Evolutionary conservation across 1,140 invertebrate genomes (phyloP), one percentile per base, ranked within the genome.

Genomic region (Drosophila nannoptera): DNA sequence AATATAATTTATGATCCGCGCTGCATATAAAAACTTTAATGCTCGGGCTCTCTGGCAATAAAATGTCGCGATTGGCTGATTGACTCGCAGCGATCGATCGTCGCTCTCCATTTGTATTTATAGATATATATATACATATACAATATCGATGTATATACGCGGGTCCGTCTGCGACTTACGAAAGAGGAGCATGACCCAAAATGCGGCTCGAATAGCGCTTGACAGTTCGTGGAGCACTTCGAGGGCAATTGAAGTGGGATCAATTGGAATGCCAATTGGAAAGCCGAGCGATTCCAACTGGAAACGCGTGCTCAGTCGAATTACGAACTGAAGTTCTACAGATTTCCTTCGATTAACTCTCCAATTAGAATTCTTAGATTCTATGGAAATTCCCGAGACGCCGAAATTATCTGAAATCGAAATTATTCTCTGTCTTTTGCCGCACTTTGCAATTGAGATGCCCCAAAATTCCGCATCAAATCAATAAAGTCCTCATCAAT

Each of bases 1-100:
- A 84, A 84, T 81, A 86, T 77, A 81, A 84, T 84, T 84, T 86
- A 86, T 80, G 81, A 81, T 69, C 76, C 52, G 63, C 75, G 38
- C 35, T 53, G 78, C 75, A 70, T 70, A 84, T 69, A 73, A 80
- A 53, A 71, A 67, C 32, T 48, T 69, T 49, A 68, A 62, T 68
- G 58, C 46, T 66, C 40, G 54, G 16, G 31, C 6, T 49, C n/a
- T 49, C 59, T 42, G 62, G 73, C 63, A 63, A 86, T 80, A 76
- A 84, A 86, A 84, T 84, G 81, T 80, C 82, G 76, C 80, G 81
- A 84, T 86, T 86, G 76, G 73, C 70, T 80, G 76, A 76, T 76
- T 76, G 76, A 73, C 70, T 75, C 8, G 33, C 36, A 48, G 46
- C 73, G 50, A 58, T 55, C 52, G 42, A 42, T 56, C 73, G 52